A percentile compares a stretch with the other conserved stretches of the same genome.
phyloP scores from a whole-genome alignment of 2,888 invertebrate species.

The Eulithis testata region DNA sequence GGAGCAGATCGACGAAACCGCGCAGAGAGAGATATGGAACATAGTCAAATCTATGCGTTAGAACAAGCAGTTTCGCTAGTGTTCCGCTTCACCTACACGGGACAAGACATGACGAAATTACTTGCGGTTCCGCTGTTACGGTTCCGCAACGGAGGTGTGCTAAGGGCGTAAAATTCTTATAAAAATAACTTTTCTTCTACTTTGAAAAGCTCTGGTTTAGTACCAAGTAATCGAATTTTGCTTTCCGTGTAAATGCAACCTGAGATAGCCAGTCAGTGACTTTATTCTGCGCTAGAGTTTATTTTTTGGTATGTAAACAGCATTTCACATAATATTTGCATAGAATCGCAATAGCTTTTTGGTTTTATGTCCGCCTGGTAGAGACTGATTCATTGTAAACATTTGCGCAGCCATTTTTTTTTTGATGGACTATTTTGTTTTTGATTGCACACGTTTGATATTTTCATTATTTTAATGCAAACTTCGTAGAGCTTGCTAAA shows the following conservation, averaged over 20 bases:
- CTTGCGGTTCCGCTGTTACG: too few species aligned
- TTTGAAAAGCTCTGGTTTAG: too few species aligned
- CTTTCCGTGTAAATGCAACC: slow-evolving; percentile 2
- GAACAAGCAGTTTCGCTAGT: too few species aligned
- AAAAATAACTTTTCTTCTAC: too few species aligned
- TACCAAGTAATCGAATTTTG: neutral
- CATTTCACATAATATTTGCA: slow-evolving; percentile 30
- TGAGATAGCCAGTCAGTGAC: slow-evolving; percentile 58
- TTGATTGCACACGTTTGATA: neutral
- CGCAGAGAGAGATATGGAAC: too few species aligned
- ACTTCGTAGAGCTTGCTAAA: neutral
- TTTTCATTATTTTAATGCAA: neutral
- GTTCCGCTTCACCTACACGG: too few species aligned
- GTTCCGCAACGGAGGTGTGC: too few species aligned
- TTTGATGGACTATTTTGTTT: neutral
- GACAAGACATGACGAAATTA: too few species aligned
- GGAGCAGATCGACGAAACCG: too few species aligned
- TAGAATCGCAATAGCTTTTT: slow-evolving; percentile 27
- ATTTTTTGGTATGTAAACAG: slow-evolving; percentile 12
- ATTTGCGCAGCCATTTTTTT: slow-evolving; percentile 8
- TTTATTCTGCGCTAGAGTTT: slow-evolving; percentile 28
- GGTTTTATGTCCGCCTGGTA: slow-evolving; percentile 39
- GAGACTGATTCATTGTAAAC: slow-evolving; percentile 30
- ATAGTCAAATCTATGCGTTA: too few species aligned
- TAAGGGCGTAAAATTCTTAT: too few species aligned